Conservation (phyloP, 2,888 invertebrate genomes). For the Dryadula phaetusa region DNA sequence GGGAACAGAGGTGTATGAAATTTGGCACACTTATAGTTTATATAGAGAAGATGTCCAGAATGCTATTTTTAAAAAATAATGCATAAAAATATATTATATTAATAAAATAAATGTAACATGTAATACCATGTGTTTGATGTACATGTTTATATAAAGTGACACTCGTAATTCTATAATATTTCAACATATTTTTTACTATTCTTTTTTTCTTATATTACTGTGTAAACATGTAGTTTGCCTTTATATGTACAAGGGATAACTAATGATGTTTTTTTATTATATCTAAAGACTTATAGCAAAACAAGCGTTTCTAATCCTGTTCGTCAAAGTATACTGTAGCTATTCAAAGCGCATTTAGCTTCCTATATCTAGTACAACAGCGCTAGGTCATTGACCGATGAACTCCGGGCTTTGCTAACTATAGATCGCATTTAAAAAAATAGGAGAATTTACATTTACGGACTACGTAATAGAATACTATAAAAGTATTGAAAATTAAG, state of each 20-base stretch:
- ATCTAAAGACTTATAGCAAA: background rate
- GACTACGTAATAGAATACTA: background rate
- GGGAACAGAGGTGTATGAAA: no score
- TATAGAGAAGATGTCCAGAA: no score
- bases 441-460: background rate
- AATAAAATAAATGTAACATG: no score
- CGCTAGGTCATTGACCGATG: slow-evolving; percentile 39
- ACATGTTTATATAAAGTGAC: no score
- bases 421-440: background rate
- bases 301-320: slow-evolving; percentile 15
- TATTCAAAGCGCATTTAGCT: slow-evolving; percentile 21
- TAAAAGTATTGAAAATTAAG: no score
- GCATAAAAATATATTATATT: no score
- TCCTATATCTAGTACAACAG: slow-evolving; percentile 27
- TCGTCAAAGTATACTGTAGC: slow-evolving; percentile 11
- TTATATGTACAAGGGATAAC: background rate
- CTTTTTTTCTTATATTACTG: no score
- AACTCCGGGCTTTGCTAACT: slow-evolving; percentile 23
- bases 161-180: no score
- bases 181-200: no score
- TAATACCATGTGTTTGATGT: no score
- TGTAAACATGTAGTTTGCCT: background rate
- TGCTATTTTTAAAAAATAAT: no score
- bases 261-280: background rate
- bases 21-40: no score